These are phyloP conservation scores for Heterocephalus glaber DNA, from an alignment of 2,113 vertebrate species.

Conservation along the genomic window DNA sequence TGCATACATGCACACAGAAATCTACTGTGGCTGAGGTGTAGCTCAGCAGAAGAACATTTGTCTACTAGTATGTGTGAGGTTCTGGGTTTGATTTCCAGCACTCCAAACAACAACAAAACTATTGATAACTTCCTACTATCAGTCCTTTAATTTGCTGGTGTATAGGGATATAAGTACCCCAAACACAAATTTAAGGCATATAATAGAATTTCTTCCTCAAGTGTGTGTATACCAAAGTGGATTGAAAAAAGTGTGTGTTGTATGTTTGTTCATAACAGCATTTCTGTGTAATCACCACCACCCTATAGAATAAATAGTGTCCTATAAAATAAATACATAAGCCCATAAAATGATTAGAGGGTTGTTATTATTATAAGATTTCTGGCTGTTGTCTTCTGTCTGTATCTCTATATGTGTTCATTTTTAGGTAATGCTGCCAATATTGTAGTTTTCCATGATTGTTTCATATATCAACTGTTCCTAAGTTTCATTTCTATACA, in stretches of 20 bases:
- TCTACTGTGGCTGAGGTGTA: background rate
- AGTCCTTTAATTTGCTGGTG: background rate
- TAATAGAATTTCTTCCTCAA: slow-evolving; percentile 18
- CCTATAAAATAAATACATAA: background rate
- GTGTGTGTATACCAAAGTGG: background rate
- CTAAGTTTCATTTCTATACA: background rate
- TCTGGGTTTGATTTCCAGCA: background rate
- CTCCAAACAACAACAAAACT: background rate
- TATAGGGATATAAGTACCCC: background rate
- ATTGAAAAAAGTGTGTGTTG: background rate
- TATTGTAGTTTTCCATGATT: background rate
- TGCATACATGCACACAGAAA: background rate
- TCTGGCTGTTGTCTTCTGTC: background rate
- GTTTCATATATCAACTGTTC: background rate
- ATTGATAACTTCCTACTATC: background rate
- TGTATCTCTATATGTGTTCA: background rate
- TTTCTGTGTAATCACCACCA: background rate
- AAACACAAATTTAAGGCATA: background rate
- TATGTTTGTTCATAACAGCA: background rate
- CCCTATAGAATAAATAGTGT: background rate
- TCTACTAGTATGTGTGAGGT: background rate
- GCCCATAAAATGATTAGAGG: background rate
- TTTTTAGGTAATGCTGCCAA: background rate
- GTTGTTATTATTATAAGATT: background rate
- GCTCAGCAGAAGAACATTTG: background rate